Base-by-base conservation (phyloP, 2,113 vertebrate species). In the Chascanopsetta lugubris region DNA sequence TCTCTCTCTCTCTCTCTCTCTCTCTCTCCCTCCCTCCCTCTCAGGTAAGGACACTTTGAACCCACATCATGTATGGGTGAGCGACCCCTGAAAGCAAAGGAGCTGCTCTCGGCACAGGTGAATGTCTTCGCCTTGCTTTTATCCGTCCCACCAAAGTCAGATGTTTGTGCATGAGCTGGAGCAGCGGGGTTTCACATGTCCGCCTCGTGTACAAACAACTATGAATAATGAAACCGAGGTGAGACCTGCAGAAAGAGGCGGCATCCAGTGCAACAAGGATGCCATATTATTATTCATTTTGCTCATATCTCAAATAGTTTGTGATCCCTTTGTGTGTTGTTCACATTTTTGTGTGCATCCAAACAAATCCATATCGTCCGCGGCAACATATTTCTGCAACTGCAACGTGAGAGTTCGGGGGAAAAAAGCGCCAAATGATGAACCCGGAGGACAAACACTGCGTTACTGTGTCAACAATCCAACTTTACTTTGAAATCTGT, bases 121-220 rank as follows among this genome's bases (percentile, higher is more conserved):
- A 88, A 82, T 88, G 79, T 81, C 68, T 85, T 83, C 85, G 55
- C 86, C 79, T 69, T 64, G 80, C 81, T 83, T 87, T 84, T 78
- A 80, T 85, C 73, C 26, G 47, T 61, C 74, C 65, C 73, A 58
- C 48, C n/a, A 1, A 46, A 72, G 77, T 75, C 82, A 63, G 56
- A 66, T 61, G 21, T 79, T 63, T 77, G 64, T 82, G 72, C 70
- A 32, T 62, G 65, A 80, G 77, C 65, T 27, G 56, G 34, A 69
- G 67, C 75, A 43, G 11, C n/a, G 62, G 42, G 58, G 55, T 78
- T 80, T 77, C 78, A 59, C 47, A 84, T 72, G 80, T 79, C 79
- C 83, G 20, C 49, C 57, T 63, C 70, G 46, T 60, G 38, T 54
- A 59, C 79, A 80, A 82, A 77, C 67, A 72, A 64, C 55, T 9